Conservation (phyloP, 2,888 invertebrate genomes). For the Tachystola acroxantha region DNA sequence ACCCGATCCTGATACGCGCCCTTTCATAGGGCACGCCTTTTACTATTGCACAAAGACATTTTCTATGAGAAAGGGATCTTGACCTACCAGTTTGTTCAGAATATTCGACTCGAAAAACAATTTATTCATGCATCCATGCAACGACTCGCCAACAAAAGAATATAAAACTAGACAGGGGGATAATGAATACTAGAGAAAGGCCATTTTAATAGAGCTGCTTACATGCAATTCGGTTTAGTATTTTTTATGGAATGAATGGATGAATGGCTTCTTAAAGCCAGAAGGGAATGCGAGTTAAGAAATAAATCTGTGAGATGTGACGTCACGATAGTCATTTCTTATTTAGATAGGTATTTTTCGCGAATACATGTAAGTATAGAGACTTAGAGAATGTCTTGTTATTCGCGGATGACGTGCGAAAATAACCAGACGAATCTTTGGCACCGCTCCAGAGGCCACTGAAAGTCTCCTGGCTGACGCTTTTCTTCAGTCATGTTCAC, state of each 20-base stretch:
- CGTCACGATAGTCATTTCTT: slow-evolving; percentile 3
- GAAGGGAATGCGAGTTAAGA: slow-evolving; percentile 8
- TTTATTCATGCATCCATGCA: slow-evolving; percentile 75
- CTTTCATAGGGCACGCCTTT: slow-evolving; percentile 70
- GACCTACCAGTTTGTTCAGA: slow-evolving; percentile 75
- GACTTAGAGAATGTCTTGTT: slow-evolving; percentile 44
- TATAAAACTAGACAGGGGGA: slow-evolving; percentile 74
- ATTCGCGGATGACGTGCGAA: slow-evolving; percentile 65
- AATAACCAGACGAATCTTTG: slow-evolving; percentile 68
- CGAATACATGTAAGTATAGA: not conserved
- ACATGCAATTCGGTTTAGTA: slow-evolving; percentile 60
- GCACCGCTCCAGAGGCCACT: slow-evolving; percentile 63
- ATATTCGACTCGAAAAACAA: slow-evolving; percentile 65
- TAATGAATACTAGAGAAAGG: slow-evolving; percentile 74
- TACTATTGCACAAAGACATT: slow-evolving; percentile 67
- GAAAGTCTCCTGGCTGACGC: slow-evolving; percentile 51
- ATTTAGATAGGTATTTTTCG: not conserved
- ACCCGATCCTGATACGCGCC: slow-evolving; percentile 52
- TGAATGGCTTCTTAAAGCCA: slow-evolving; percentile 12
- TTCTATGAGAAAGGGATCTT: slow-evolving; percentile 77
- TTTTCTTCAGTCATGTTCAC: slow-evolving; percentile 31
- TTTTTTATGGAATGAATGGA: slow-evolving; percentile 42
- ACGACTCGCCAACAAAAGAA: slow-evolving; percentile 69
- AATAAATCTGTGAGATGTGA: slow-evolving; percentile 8
- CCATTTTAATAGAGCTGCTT: slow-evolving; percentile 72